Conservation (phyloP, 1,140 invertebrate genomes). For the Oscheius sp. region DNA sequence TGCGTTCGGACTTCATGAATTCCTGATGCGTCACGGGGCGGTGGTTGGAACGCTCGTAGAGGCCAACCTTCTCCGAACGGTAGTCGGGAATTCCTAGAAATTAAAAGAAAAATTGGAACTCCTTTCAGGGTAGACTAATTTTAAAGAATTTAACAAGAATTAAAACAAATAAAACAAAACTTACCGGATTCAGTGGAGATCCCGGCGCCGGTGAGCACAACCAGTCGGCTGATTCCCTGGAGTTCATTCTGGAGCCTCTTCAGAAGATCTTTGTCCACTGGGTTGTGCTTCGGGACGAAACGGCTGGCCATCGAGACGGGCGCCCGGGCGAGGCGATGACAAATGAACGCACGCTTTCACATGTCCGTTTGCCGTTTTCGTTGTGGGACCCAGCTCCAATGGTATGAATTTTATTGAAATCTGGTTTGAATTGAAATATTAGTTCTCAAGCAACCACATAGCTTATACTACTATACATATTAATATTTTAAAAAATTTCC, state of each 20-base stretch:
- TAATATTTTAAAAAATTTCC: too few species aligned
- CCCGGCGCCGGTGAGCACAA: conserved; percentile 85
- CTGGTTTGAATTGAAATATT: too few species aligned
- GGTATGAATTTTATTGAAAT: too few species aligned
- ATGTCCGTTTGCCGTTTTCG: too few species aligned
- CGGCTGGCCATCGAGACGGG: conserved; percentile 5
- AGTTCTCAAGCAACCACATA: too few species aligned
- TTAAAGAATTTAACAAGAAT: background rate
- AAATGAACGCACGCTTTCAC: background rate
- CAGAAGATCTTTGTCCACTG: background rate
- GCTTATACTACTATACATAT: too few species aligned
- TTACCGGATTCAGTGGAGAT: conserved; percentile 89
- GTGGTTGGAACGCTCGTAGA: conserved; percentile 79
- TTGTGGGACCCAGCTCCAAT: too few species aligned
- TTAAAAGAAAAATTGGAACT: background rate
- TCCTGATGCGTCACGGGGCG: conserved; percentile 79
- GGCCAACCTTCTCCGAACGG: conserved; percentile 83
- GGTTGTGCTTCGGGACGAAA: conserved; percentile 3
- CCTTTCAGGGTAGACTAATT: background rate
- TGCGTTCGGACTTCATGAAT: conserved; percentile 73
- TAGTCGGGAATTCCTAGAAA: conserved; percentile 70
- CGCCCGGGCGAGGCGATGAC: background rate
- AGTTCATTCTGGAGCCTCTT: conserved; percentile 49
- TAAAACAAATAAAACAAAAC: conserved; percentile 59
- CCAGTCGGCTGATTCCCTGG: conserved; percentile 46